These are phyloP conservation scores for Polydrusus tereticollis DNA, from an alignment of 2,888 invertebrate genomes.

Conservation along the genomic window DNA sequence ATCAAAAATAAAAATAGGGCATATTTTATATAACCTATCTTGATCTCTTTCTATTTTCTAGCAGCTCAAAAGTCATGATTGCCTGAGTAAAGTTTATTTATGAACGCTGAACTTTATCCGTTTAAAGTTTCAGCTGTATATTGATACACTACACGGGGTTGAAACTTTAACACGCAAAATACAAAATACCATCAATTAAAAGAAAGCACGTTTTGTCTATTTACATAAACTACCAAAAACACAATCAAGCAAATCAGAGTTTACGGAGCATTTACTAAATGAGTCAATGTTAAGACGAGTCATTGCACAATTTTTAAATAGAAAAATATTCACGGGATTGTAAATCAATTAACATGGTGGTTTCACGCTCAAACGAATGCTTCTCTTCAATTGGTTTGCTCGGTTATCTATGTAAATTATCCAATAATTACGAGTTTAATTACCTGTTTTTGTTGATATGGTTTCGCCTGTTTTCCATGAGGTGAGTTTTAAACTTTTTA, in stretches of 20 bases:
- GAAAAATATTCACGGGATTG: constrained; percentile 27
- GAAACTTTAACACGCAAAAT: too few species aligned
- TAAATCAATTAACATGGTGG: constrained; percentile 36
- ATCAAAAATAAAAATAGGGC: too few species aligned
- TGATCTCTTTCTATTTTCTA: too few species aligned
- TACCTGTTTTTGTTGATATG: constrained; percentile 10
- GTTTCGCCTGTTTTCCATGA: background rate
- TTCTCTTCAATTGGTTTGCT: constrained; percentile 13
- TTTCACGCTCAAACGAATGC: constrained; percentile 36
- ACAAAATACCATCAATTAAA: too few species aligned
- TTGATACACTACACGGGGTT: too few species aligned
- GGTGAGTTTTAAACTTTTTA: too few species aligned
- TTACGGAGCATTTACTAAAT: constrained; percentile 41
- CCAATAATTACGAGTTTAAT: constrained; percentile 17
- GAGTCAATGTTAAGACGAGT: constrained; percentile 47
- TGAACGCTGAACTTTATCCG: too few species aligned
- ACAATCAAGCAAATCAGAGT: constrained; percentile 9
- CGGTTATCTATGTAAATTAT: constrained; percentile 7
- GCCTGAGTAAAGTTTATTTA: too few species aligned
- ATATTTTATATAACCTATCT: too few species aligned
- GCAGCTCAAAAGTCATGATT: too few species aligned
- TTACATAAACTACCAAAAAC: background rate
- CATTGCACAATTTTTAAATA: constrained; percentile 32
- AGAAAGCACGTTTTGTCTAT: too few species aligned
- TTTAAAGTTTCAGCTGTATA: too few species aligned